Percentiles rank a stretch among this genome's conserved stretches.
phyloP scores from a whole-genome alignment of 2,797 vertebrate species.

The Phalloptychus januarius region DNA sequence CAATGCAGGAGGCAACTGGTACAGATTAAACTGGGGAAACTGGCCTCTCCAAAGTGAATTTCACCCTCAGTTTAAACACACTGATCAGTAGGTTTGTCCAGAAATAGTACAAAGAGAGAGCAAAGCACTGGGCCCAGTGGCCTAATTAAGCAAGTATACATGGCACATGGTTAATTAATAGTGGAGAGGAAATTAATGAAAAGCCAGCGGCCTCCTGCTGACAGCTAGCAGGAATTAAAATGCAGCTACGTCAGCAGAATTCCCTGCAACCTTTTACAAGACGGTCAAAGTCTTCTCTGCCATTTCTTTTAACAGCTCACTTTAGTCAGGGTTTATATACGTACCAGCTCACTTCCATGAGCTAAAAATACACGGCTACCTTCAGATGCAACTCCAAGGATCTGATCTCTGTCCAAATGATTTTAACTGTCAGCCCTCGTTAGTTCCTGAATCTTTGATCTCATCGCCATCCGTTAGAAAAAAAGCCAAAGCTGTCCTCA shows the following conservation, averaged over 20 bases:
- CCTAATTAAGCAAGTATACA: conserved; percentile 75
- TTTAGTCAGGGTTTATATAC: conserved; percentile 39
- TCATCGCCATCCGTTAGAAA: conserved; percentile 35
- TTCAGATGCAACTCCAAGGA: conserved; percentile 33
- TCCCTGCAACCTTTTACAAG: conserved; percentile 66
- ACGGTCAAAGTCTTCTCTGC: conserved; percentile 67
- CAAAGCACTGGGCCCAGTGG: conserved; percentile 61
- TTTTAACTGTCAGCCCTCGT: conserved; percentile 47
- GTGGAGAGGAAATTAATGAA: conserved; percentile 73
- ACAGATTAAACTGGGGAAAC: conserved; percentile 46
- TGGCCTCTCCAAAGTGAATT: conserved; percentile 38
- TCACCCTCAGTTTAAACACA: conserved; percentile 56
- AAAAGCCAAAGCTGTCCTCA: conserved; percentile 53
- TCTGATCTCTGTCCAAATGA: conserved; percentile 35
- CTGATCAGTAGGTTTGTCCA: conserved; percentile 73
- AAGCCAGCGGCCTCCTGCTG: conserved; percentile 64
- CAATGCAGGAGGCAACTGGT: conserved; percentile 20
- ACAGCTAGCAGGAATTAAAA: conserved; percentile 68
- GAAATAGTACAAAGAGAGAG: conserved; percentile 65
- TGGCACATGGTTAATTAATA: conserved; percentile 76
- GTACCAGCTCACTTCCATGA: conserved; percentile 39
- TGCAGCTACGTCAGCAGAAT: conserved; percentile 63
- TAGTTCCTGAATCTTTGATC: conserved; percentile 48
- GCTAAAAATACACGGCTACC: conserved; percentile 24
- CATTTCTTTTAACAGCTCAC: conserved; percentile 41